phyloP scores from a whole-genome alignment of 2,797 vertebrate genomes.

The Eospalax fontanierii region DNA sequence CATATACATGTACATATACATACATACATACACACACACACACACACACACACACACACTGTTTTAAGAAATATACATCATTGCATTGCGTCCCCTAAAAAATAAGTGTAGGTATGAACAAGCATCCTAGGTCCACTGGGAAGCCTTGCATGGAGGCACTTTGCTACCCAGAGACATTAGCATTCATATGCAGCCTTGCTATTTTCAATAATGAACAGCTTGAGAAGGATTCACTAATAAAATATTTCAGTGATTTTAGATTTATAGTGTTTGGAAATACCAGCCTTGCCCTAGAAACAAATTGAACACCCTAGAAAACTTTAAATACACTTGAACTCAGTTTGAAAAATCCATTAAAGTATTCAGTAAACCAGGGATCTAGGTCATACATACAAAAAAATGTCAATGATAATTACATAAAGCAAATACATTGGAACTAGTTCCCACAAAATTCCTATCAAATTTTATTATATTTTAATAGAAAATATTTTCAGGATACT shows the following conservation, averaged over 20 bases:
- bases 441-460: conserved; percentile 1
- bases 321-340: conserved; percentile 62
- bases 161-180: not conserved
- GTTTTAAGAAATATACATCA: not conserved
- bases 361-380: conserved; percentile 35
- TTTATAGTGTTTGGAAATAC: conserved; percentile 73
- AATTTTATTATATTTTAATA: conserved; percentile 32
- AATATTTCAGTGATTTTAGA: conserved; percentile 68
- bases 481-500: conserved; percentile 25
- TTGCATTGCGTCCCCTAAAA: not conserved
- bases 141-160: not conserved
- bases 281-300: conserved; percentile 70
- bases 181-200: conserved; percentile 50
- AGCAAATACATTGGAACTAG: not conserved
- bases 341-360: conserved; percentile 45
- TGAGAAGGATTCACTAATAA: conserved; percentile 69
- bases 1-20: too few relatives aligned
- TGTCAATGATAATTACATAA: not conserved
- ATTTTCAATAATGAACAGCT: conserved; percentile 69
- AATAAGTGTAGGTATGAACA: too few relatives aligned
- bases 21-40: too few relatives aligned
- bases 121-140: too few relatives aligned
- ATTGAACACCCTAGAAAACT: conserved; percentile 62
- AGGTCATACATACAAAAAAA: conserved; percentile 48
- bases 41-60: too few relatives aligned